These are phyloP conservation scores for Cyclina sinensis DNA, from an alignment of 1,140 invertebrate species.

Conservation along the genomic window DNA sequence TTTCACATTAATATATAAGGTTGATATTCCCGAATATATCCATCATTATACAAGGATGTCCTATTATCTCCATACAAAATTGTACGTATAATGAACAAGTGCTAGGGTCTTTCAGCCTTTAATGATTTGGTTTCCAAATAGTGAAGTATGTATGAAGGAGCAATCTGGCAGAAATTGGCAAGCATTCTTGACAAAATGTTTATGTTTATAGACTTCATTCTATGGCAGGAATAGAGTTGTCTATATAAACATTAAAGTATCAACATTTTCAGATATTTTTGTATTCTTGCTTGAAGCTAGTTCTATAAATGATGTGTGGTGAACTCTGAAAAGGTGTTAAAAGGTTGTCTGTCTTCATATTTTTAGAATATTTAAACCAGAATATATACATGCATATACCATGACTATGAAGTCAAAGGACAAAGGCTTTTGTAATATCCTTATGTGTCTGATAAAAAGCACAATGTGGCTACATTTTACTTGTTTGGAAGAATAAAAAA, in stretches of 20 bases:
- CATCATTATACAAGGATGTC: not conserved
- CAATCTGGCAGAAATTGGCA: not conserved
- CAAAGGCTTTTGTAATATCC: no score
- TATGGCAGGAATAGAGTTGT: not conserved
- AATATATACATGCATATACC: no score
- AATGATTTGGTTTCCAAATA: not conserved
- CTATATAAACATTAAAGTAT: not conserved
- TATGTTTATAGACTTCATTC: conserved; percentile 8
- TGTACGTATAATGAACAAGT: not conserved
- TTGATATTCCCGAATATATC: not conserved
- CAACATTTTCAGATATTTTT: not conserved
- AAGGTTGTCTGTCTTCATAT: no score
- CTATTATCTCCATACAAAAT: not conserved
- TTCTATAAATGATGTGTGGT: no score
- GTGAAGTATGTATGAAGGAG: not conserved
- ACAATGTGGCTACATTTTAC: no score
- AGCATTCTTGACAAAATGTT: not conserved
- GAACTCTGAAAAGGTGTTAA: no score
- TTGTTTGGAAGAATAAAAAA: no score
- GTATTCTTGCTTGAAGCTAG: not conserved
- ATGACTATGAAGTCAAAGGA: no score
- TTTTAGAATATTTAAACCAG: no score
- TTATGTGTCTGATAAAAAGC: no score
- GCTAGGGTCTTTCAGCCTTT: not conserved
- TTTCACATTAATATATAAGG: no score